Percentiles rank a stretch among this genome's conserved stretches.
Evolutionary conservation across 2,797 vertebrate genomes (phyloP).

Genomic region (Micropoecilia bifurca): DNA sequence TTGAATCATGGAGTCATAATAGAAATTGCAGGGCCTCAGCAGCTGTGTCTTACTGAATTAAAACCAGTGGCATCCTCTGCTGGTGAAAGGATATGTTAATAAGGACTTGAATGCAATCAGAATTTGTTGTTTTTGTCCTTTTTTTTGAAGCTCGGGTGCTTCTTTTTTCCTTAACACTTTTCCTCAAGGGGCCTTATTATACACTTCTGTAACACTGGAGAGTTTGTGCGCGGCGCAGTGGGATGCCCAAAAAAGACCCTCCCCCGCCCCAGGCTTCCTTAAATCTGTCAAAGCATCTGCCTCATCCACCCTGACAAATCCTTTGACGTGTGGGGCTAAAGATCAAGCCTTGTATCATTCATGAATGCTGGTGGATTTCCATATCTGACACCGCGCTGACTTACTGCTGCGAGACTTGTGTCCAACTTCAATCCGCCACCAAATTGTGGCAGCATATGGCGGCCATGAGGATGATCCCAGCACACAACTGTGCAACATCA

Average conservation of each 20-base stretch:
- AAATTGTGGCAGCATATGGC: slow-evolving; percentile 72
- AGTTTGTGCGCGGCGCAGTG: slow-evolving; percentile 74
- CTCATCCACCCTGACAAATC: slow-evolving; percentile 78
- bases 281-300: slow-evolving; percentile 86
- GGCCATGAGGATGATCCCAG: slow-evolving; percentile 42
- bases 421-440: slow-evolving; percentile 65
- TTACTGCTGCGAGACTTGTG: slow-evolving; percentile 73
- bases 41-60: slow-evolving; percentile 77
- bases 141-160: slow-evolving; percentile 65
- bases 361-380: slow-evolving; percentile 82
- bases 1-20: slow-evolving; percentile 81
- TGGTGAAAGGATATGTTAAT: slow-evolving; percentile 80
- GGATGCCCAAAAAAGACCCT: slow-evolving; percentile 66
- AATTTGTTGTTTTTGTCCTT: slow-evolving; percentile 79
- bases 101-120: slow-evolving; percentile 78
- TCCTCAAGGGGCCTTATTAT: slow-evolving; percentile 87
- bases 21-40: slow-evolving; percentile 73
- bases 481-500: slow-evolving; percentile 40
- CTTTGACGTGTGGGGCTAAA: slow-evolving; percentile 80
- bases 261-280: slow-evolving; percentile 70
- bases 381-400: slow-evolving; percentile 77
- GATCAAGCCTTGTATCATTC: slow-evolving; percentile 80
- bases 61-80: slow-evolving; percentile 78
- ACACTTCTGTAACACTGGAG: slow-evolving; percentile 82
- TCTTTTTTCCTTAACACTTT: slow-evolving; percentile 72